A percentile compares a stretch with the other conserved stretches of the same genome.
Evolutionary conservation across 2,113 vertebrate species (phyloP).

Genomic region (Scomber scombrus): DNA sequence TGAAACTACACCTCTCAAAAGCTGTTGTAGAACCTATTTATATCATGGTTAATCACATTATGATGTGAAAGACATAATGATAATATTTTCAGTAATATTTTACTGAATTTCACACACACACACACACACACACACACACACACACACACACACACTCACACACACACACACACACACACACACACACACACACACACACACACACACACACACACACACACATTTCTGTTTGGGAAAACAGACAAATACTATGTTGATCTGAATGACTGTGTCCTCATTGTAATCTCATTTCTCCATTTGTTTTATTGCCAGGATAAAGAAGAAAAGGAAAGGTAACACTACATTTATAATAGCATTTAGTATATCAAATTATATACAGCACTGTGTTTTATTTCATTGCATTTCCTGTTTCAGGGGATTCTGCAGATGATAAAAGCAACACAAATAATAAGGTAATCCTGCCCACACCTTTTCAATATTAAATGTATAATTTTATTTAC

Average conservation of each 20-base stretch:
- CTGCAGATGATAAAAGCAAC: conserved; percentile 1
- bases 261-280: background rate
- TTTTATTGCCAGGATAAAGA: conserved; percentile 50
- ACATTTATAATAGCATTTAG: background rate
- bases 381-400: background rate
- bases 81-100: background rate
- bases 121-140: too few species aligned
- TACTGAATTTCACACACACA: too few species aligned
- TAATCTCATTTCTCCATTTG: conserved; percentile 5
- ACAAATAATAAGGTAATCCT: conserved; percentile 46
- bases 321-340: conserved; percentile 59
- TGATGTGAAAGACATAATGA: background rate
- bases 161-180: background rate
- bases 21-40: background rate
- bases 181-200: too few species aligned
- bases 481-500: conserved; percentile 15
- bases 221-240: background rate
- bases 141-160: background rate
- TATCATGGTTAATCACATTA: background rate
- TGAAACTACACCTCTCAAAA: background rate
- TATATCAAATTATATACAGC: background rate
- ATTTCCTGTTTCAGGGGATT: conserved; percentile 41
- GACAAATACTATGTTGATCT: background rate
- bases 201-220: background rate
- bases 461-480: background rate